Base-by-base conservation (phyloP, 2,888 invertebrate species). In the Sarcophaga caerulescens region DNA sequence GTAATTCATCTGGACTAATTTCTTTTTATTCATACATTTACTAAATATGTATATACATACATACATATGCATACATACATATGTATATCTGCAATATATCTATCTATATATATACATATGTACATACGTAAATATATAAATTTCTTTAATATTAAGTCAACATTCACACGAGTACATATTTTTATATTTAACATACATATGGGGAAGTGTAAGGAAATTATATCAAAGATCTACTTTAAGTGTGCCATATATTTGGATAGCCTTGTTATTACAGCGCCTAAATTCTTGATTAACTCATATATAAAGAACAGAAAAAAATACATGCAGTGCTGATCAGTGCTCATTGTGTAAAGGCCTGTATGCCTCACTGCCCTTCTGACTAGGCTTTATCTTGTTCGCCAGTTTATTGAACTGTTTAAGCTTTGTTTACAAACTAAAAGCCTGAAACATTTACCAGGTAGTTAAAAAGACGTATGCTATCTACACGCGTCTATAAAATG, bases 351-450 rank as follows among this genome's bases (percentile, higher is more conserved):
- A 35, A 35, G 10, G 35, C 35, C 8, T 35, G 35, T 35, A 35
- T 35, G 35, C 35, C 35, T 35, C 35, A 65, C 44, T 76, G 80
- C 80, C 84, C 84, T 84, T 84, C 84, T 75, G 52, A 62, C 57
- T 25, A 19, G n/a, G 63, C 66, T 70, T 79, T 84, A 70, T 75
- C 66, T 62, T 79, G 62, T 44, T 83, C 45, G 52, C 59, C 14
- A 84, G 84, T 84, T 84, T 75, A 79, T 65, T 84, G 70, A 84
- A 79, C 84, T 79, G 21, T 66, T 73, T 63, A 60, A 63, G 25
- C 19, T 66, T 76, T 76, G 35, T 76, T 65, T 66, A 25, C 47
- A 52, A 65, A 52, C 47, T 59, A 35, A 25, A n/a, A 21, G 19
- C 45, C 3, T 52, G 12, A 52, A 52, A 35, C 35, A 35, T 35